These are phyloP conservation scores for Odontomachus brunneus DNA, from an alignment of 1,140 invertebrate species.

Conservation along the genomic window DNA sequence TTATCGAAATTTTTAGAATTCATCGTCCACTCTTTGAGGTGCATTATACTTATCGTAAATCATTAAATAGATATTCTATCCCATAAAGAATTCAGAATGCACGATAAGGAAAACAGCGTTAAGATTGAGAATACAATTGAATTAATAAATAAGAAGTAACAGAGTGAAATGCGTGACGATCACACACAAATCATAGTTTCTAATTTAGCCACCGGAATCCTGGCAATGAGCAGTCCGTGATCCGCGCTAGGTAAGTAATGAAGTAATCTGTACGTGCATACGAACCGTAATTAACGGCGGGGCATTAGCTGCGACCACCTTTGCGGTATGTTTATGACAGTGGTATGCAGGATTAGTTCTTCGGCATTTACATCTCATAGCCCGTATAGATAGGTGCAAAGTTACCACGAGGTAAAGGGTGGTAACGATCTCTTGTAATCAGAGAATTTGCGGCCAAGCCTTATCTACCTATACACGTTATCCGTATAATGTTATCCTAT, in stretches of 20 bases:
- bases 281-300: slow-evolving; percentile 25
- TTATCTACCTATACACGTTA: slow-evolving; percentile 54
- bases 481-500: too few species aligned
- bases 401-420: slow-evolving; percentile 54
- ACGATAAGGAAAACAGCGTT: too few species aligned
- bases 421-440: slow-evolving; percentile 60
- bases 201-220: slow-evolving; percentile 16
- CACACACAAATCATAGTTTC: slow-evolving; percentile 43
- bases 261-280: slow-evolving; percentile 47
- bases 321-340: slow-evolving; percentile 33
- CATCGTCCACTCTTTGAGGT: too few species aligned
- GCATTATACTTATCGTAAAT: too few species aligned
- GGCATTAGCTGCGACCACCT: slow-evolving; percentile 43
- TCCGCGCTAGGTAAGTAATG: slow-evolving; percentile 23
- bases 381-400: slow-evolving; percentile 33
- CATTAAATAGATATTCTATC: too few species aligned
- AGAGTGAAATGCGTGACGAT: neutral
- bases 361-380: slow-evolving; percentile 41
- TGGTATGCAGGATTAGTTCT: slow-evolving; percentile 33
- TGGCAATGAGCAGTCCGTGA: slow-evolving; percentile 36
- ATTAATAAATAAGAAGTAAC: neutral
- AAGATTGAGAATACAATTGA: too few species aligned
- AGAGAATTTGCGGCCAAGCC: slow-evolving; percentile 55
- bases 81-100: too few species aligned
- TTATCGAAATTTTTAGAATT: too few species aligned